A percentile compares a stretch with the other conserved stretches of the same genome.
These are phyloP conservation scores for Dermochelys coriacea DNA, from an alignment of 2,797 vertebrate genomes.

Conservation along the genomic window DNA sequence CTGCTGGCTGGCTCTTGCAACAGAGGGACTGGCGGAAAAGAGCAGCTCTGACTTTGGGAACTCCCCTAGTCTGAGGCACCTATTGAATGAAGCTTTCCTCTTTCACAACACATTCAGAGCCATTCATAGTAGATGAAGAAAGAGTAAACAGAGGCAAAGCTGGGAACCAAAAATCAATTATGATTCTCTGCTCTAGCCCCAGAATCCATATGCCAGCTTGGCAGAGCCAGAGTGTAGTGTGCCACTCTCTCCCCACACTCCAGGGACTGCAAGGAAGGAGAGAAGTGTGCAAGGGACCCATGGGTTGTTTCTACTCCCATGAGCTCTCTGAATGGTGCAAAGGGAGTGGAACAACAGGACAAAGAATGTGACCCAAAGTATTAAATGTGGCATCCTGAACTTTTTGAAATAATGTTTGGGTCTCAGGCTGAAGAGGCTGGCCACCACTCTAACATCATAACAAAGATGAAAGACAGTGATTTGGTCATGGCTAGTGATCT, in stretches of 20 bases:
- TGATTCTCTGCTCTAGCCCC: rapidly evolving
- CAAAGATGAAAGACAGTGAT: not conserved
- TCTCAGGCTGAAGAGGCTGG: not conserved
- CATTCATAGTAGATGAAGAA: not conserved
- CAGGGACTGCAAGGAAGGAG: not conserved
- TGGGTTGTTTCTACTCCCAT: not conserved
- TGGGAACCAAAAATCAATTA: not conserved
- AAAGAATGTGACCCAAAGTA: not conserved
- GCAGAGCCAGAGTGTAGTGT: not conserved
- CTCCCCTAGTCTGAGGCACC: not conserved
- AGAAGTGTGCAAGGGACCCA: not conserved
- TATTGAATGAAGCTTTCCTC: not conserved
- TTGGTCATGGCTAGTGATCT: not conserved
- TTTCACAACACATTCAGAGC: not conserved
- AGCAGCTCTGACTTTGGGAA: not conserved
- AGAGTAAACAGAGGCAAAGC: not conserved
- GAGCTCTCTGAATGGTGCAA: rapidly evolving
- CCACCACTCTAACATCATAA: not conserved
- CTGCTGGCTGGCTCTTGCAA: not conserved
- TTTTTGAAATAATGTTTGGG: not conserved
- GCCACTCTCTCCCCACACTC: no score
- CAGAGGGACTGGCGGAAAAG: not conserved
- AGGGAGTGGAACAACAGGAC: not conserved
- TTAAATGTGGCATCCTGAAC: not conserved
- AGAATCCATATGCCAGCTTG: not conserved